Base-by-base conservation (phyloP, 1,140 invertebrate species). In the Drosophila grimshawi region DNA sequence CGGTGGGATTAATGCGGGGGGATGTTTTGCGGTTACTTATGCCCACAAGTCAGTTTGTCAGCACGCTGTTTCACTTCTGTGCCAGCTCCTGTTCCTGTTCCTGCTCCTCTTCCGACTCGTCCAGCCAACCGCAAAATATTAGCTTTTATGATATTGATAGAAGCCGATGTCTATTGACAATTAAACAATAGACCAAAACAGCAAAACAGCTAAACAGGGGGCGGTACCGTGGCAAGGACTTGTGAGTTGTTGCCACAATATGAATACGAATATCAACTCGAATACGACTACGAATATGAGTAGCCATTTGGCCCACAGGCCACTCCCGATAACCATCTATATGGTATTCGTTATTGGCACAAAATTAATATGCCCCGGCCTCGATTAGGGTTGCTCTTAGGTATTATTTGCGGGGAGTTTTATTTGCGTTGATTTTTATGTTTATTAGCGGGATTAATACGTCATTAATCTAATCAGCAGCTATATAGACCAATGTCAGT, bases 121-220 rank as follows among this genome's bases (percentile, higher is more conserved):
- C 69, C 88, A 91, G 71, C 83, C 90, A 91, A 88, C 82, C 81
- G 90, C 83, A 86, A 91, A 91, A 88, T 91, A 91, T 91, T 91
- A 89, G 90, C 90, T 91, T 91, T 88, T 86, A 88, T 91, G 83
- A 81, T 82, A 91, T 91, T 88, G 90, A 91, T 90, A 90, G 82
- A 90, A 85, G 76, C 79, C 81, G 86, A 90, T 85, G 86, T 90
- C 90, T 91, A 91, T 91, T 91, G 90, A 91, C 90, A 91, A 91
- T 91, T 91, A 91, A 90, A 91, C 90, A 91, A 91, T 91, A 51
- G 85, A 65, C 63, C 3, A 52, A 61, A 35, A 59, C 43, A 33
- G 37, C 3, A 52, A 61, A 35, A 59, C 43, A 33, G 37, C 66
- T 64, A 63, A 27, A 56, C 33, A 45, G 30, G 30, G 57, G 48